Percentiles rank a stretch among this genome's conserved stretches.
Evolutionary conservation across 2,888 invertebrate genomes (phyloP).

Genomic region (Eupithecia tripunctaria): DNA sequence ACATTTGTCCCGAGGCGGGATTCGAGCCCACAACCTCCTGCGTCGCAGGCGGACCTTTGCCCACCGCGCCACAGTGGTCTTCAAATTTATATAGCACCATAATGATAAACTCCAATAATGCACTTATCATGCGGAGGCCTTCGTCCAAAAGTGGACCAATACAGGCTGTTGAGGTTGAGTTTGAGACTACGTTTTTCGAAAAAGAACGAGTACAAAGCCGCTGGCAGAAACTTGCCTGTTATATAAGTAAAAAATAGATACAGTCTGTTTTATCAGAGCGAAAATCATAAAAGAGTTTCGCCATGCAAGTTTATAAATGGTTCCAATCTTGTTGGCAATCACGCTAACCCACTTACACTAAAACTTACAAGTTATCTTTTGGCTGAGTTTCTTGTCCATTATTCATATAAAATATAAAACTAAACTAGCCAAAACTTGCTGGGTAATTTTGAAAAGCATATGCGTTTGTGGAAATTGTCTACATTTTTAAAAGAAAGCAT

Average conservation of each 20-base stretch:
- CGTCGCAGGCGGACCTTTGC: no score
- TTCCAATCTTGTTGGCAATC: slow-evolving; percentile 36
- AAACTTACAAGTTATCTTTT: slow-evolving; percentile 32
- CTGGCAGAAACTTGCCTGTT: no score
- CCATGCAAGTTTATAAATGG: slow-evolving; percentile 8
- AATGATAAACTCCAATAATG: no score
- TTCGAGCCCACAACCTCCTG: no score
- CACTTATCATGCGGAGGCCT: no score
- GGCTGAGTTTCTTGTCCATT: slow-evolving; percentile 28
- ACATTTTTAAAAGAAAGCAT: slow-evolving; percentile 7
- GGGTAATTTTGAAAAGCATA: not conserved
- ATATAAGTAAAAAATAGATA: not conserved
- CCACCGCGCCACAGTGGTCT: no score
- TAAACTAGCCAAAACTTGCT: not conserved
- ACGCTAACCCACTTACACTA: slow-evolving; percentile 28
- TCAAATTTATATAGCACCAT: no score
- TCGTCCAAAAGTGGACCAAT: no score
- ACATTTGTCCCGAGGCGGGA: no score
- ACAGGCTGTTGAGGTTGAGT: no score
- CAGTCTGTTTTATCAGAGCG: not conserved
- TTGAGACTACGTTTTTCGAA: no score
- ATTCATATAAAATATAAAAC: slow-evolving; percentile 16
- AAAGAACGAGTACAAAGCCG: no score
- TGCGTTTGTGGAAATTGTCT: not conserved
- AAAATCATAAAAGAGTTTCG: slow-evolving; percentile 1